These are phyloP conservation scores for Poeciliopsis prolifica DNA, from an alignment of 2,113 vertebrate genomes.

Conservation along the genomic window DNA sequence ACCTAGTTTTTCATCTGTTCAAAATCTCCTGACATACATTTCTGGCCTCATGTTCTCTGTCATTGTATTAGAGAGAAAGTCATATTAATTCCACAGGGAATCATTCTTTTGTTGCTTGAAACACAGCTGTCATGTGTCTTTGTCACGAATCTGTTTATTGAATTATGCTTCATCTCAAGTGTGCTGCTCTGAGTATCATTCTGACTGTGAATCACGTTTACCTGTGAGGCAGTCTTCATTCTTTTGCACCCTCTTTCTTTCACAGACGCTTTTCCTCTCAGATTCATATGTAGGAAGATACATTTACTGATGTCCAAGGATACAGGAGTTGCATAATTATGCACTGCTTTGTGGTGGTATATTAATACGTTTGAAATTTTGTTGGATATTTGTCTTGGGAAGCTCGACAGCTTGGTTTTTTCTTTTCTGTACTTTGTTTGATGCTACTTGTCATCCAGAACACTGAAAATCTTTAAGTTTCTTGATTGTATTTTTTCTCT, in stretches of 20 bases:
- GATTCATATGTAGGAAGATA: background rate
- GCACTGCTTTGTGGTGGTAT: too few species aligned
- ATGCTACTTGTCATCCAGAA: too few species aligned
- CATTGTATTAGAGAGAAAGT: background rate
- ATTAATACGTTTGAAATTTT: too few species aligned
- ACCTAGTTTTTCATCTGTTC: background rate
- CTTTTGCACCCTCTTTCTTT: background rate
- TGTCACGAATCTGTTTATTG: conserved; percentile 41
- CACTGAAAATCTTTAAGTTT: too few species aligned
- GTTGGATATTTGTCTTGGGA: too few species aligned
- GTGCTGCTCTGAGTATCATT: conserved; percentile 8
- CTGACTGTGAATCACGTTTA: conserved; percentile 2
- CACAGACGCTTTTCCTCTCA: background rate
- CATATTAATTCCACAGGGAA: conserved; percentile 26
- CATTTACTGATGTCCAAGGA: background rate
- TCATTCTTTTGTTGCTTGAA: conserved; percentile 5
- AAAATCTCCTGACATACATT: background rate
- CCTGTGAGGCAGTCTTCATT: background rate
- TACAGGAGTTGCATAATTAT: too few species aligned
- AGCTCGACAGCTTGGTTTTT: too few species aligned
- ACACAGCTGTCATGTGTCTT: conserved; percentile 31
- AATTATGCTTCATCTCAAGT: conserved; percentile 28
- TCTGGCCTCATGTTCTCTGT: background rate
- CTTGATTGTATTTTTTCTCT: too few species aligned
- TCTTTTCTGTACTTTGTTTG: too few species aligned